Evolutionary conservation across 30 jellyfish, hydroid and myxozoan genomes (phyloP), one percentile per base, ranked within the genome.

Genomic region (Kudoa iwatai): DNA sequence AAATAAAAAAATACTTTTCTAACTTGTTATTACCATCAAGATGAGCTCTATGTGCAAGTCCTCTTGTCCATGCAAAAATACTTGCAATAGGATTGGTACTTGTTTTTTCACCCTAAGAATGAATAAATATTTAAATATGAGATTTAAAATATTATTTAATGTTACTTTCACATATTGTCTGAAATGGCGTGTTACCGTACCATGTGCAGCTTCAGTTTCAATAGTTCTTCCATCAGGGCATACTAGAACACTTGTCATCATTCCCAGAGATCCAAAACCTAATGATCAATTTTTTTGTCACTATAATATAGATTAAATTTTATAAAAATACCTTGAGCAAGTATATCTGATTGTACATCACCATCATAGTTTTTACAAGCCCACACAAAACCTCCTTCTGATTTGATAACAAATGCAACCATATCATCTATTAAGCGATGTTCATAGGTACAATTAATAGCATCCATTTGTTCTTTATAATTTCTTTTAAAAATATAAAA

Each of bases 171-270:
- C n/a, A n/a, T n/a, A n/a, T n/a, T n/a, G n/a, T 14, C 93, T 41
- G 83, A 53, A 74, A 54, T 74, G 93, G 22, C 93, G 59, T 16
- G 93, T 74, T 2, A 74, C 93, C 10, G 93, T 74, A 19, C 93
- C 93, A 32, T 74, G 93, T 13, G 93, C 93, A 20, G 93, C 93
- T 49, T 74, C 93, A 20, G 93, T 42, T 51, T 60, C 87, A 24
- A 74, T 64, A 10, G 93, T 74, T 44, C 56, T 62, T 17, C 93
- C 93, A 54, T 74, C 93, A 6, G 93, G 93, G 21, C 82, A 55
- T 11, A 74, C 32, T 63, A 74, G 42, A 24, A 60, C 86, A 56
- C 93, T 74, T 15, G 93, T 54, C 93, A 74, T 74, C 11, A 74
- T 49, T 3, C 93, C 93, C 24, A 74, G 55, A 2, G 93, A 74